A percentile compares a stretch with the other conserved stretches of the same genome.
Evolutionary conservation across 1,140 invertebrate genomes (phyloP).

Genomic region (Planococcus citri): DNA sequence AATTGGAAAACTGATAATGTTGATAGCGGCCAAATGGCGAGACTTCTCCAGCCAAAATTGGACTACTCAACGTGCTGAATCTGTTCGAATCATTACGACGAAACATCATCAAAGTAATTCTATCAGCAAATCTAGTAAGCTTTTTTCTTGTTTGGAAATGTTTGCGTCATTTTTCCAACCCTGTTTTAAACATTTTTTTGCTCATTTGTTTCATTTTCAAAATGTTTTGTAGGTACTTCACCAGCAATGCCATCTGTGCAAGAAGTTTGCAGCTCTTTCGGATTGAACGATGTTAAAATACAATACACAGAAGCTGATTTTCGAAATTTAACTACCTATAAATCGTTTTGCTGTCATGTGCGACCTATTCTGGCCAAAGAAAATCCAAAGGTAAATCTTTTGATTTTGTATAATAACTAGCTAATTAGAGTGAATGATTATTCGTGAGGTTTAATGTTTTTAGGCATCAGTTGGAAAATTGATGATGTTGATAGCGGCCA

Average conservation of each 20-base stretch:
- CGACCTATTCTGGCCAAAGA: constrained; percentile 85
- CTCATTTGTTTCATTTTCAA: no score
- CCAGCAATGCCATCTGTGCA: constrained; percentile 74
- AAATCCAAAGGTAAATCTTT: constrained; percentile 89
- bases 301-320: constrained; percentile 88
- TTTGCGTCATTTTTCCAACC: no score
- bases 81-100: no score
- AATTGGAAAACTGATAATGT: constrained; percentile 86
- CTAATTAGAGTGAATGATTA: no score
- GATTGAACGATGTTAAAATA: constrained; percentile 78
- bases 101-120: no score
- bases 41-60: constrained; percentile 81
- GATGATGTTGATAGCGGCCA: constrained; percentile 90
- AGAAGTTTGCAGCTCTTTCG: constrained; percentile 84
- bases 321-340: constrained; percentile 84
- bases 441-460: no score
- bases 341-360: constrained; percentile 88
- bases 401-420: constrained; percentile 34
- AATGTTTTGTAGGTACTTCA: no score
- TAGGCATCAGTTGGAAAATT: constrained; percentile 81
- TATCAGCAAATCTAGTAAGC: no score
- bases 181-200: no score
- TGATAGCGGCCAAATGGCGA: constrained; percentile 92
- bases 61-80: constrained; percentile 42
- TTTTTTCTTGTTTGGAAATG: no score